phyloP scores from a whole-genome alignment of 2,113 vertebrate species.

The Sceloporus tristichus region DNA sequence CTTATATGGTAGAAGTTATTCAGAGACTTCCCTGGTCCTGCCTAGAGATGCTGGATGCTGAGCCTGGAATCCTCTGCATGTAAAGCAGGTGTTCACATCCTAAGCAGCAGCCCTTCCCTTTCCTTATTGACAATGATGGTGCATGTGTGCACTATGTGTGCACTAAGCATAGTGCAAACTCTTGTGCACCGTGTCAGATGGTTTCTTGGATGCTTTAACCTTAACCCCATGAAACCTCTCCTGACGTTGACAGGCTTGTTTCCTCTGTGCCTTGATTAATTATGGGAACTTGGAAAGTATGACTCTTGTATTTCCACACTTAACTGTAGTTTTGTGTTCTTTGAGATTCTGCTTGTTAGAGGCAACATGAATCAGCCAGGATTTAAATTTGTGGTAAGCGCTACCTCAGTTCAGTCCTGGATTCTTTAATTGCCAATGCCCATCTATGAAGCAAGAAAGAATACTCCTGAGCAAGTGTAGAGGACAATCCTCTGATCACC shows the following conservation, averaged over 20 bases:
- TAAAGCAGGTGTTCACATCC: not conserved
- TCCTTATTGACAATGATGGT: too few relatives aligned
- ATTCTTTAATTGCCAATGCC: not conserved
- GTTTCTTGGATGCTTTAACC: not conserved
- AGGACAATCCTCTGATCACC: too few relatives aligned
- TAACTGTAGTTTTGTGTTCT: not conserved
- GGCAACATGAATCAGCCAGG: not conserved
- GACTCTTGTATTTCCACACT: not conserved
- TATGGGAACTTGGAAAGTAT: too few relatives aligned
- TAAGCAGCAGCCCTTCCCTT: not conserved
- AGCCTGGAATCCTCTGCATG: too few relatives aligned
- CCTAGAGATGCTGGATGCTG: not conserved
- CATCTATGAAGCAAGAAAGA: not conserved
- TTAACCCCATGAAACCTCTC: not conserved
- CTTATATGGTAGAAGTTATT: not conserved
- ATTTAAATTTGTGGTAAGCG: not conserved
- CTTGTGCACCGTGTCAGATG: not conserved
- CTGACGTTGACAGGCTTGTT: not conserved
- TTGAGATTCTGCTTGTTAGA: not conserved
- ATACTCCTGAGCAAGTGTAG: not conserved
- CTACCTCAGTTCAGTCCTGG: not conserved
- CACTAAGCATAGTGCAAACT: too few relatives aligned
- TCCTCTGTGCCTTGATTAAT: constrained; percentile 13
- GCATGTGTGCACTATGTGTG: too few relatives aligned
- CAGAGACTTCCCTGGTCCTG: not conserved